Base-by-base conservation (phyloP, 2,888 invertebrate species). In the Serrognathus titanus region DNA sequence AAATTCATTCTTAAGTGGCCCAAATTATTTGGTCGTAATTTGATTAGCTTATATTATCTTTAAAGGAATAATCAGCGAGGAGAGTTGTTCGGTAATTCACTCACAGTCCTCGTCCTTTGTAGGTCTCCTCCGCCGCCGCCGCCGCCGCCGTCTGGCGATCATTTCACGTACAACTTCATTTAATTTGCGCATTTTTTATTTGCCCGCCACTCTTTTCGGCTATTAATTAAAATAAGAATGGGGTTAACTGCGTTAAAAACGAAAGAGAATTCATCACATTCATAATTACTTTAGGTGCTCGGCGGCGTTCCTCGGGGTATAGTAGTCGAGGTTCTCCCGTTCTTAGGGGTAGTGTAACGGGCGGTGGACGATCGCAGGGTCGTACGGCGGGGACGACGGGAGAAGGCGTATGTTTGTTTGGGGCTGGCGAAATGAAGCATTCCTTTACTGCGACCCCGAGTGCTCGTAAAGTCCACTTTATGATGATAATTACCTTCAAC, bases 401-500 rank as follows among this genome's bases (percentile, higher is more conserved):
- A 60, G 64, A 60, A 68, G 68, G 67, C 66, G 66, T 66, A 65
- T 70, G 68, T 70, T 71, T 70, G 68, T 70, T 69, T 66, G 65
- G 50, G 45, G 64, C 65, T 61, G 59, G 63, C 66, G 70, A 73
- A 74, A 74, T 73, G 73, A 75, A 72, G 71, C 73, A 74, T 75
- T 75, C 74, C 74, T 75, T 74, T 74, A 74, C 71, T 69, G 71
- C 67, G 66, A 59, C 55, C 63, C 61, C 65, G 69, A 70, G 73
- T 70, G 73, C 73, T 76, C 78, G 78, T 78, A 78, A 78, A 78
- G 75, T 76, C 76, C 76, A 77, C 73, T 78, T 77, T 78, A 77
- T 72, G 77, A 76, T 76, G 76, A 77, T 77, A 78, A 78, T 78
- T 78, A 78, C 75, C 72, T 71, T 65, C 63, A 62, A 64, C 66